Conservation (phyloP, 1,140 invertebrate genomes). For the Procambarus virginalis region DNA sequence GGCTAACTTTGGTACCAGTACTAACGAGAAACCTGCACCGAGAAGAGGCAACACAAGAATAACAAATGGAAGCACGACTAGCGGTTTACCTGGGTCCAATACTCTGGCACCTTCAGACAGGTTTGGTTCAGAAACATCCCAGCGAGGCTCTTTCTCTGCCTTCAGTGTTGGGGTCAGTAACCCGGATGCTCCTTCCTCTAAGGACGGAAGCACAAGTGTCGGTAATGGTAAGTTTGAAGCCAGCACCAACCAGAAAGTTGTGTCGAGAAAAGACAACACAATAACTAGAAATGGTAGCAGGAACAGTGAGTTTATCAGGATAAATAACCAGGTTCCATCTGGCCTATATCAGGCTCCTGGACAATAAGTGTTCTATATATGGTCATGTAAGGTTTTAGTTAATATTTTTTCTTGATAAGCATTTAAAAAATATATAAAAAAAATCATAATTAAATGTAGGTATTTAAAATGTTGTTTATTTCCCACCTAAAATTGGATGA, state of each 20-base stretch:
- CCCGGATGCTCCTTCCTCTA: background rate
- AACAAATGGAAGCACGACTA: background rate
- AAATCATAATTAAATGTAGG: no score
- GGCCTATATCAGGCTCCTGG: background rate
- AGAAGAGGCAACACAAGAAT: background rate
- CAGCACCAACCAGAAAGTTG: background rate
- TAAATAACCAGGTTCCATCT: background rate
- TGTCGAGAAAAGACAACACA: background rate
- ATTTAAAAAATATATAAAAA: no score
- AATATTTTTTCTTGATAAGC: no score
- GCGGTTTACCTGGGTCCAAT: background rate
- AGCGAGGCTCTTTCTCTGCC: background rate
- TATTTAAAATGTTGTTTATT: no score
- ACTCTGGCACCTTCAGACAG: background rate
- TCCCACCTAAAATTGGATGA: no score
- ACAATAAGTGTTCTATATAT: background rate
- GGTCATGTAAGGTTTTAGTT: no score
- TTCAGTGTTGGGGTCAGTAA: background rate
- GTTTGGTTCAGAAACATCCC: background rate
- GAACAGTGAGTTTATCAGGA: no score
- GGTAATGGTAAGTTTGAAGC: background rate
- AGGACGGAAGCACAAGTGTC: background rate
- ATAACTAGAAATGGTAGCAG: background rate
- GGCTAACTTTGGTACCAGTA: background rate
- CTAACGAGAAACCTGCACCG: background rate